A percentile compares a stretch with the other conserved stretches of the same genome.
Conservation (phyloP, 2,888 invertebrate species). For the Trachelus troglodyta region DNA sequence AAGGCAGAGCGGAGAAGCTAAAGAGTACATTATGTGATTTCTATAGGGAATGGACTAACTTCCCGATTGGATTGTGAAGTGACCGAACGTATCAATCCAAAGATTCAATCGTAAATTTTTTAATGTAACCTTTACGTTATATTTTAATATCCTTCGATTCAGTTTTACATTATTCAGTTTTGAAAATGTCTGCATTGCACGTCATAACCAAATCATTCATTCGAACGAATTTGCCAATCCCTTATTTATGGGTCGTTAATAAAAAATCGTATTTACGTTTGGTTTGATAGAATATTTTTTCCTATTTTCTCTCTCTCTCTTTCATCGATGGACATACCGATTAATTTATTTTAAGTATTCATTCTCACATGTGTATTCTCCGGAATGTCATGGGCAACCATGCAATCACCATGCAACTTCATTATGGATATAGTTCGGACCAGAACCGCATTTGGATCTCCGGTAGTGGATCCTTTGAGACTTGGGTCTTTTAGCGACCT, state of each 20-base stretch:
- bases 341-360: background rate
- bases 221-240: no score
- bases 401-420: background rate
- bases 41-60: conserved; percentile 63
- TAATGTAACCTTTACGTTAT: background rate
- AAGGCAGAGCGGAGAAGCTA: conserved; percentile 35
- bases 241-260: no score
- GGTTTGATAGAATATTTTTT: no score
- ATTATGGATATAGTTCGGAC: background rate
- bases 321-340: no score
- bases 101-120: background rate
- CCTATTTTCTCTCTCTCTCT: background rate
- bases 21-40: conserved; percentile 66
- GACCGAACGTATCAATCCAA: conserved; percentile 31
- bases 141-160: background rate
- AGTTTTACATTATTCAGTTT: background rate
- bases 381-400: background rate
- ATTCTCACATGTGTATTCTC: background rate
- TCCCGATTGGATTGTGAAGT: conserved; percentile 64
- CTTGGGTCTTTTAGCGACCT: background rate
- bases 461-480: background rate
- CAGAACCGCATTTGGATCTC: background rate
- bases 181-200: background rate
- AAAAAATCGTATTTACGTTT: no score
- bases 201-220: background rate